Base-by-base conservation (phyloP, 2,113 vertebrate genomes). In the Rhynchomys soricoides region DNA sequence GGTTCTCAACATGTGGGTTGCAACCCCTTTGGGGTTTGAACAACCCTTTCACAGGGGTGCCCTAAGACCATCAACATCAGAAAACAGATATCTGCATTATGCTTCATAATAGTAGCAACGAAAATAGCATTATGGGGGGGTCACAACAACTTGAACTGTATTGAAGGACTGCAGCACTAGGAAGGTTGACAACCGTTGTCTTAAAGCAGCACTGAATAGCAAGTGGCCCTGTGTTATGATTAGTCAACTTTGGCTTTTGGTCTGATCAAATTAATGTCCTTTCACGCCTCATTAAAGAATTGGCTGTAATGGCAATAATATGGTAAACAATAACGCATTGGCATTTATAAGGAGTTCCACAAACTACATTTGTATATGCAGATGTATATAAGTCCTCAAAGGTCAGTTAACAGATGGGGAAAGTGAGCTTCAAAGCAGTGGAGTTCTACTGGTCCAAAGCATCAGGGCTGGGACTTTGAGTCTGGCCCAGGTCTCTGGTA, bases 171-270 rank as follows among this genome's bases (percentile, higher is more conserved):
- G 5, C n/a, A 83, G n/a, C n/a, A 22, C 26, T 59, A 29, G n/a
- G 55, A 83, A 62, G 15, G 55, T n/a, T 29, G 34, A 82, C 12
- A 59, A 9, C n/a, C n/a, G 17, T n/a, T 82, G 50, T 91, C 92
- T 95, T 94, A 43, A 94, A 93, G 89, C 52, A 94, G 90, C 43
- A 96, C 62, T 57, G 92, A 93, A 70, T 43, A 95, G 40, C 81
- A 95, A 93, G 71, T 86, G 64, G 77, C 21, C n/a, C 17, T 48
- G 50, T 91, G 57, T 87, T 96, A 66, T 94, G 87, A 92, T 96
- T 83, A 86, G 71, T 93, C 57, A 43, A 90, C 45, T 97, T 91
- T 24, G 93, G 73, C 85, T 93, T 95, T 92, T 21, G 81, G 55
- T 59, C 90, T 40, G 9, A 89, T 37, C 95, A 89, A 97, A 92